Evolutionary conservation across 2,888 invertebrate species (phyloP).

Genomic region (Copidosoma aretas): DNA sequence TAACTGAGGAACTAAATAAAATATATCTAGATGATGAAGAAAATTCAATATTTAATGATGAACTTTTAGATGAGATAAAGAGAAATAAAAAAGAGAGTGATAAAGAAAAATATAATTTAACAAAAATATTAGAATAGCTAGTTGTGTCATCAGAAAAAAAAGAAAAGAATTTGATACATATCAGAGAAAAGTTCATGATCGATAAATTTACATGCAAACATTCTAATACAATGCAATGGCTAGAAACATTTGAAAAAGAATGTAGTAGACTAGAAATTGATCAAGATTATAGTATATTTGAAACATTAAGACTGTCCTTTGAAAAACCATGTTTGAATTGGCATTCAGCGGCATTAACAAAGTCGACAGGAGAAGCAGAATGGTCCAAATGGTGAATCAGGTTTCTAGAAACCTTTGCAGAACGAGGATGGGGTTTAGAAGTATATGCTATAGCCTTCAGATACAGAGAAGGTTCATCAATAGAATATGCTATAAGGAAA

Average conservation of each 20-base stretch:
- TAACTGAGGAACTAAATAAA: neutral
- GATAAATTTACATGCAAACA: neutral
- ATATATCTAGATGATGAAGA: neutral
- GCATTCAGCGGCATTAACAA: no score
- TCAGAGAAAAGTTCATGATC: constrained; percentile 2
- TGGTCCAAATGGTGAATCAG: neutral
- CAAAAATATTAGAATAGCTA: neutral
- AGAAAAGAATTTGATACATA: neutral
- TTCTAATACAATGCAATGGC: constrained; percentile 3
- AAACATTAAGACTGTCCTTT: neutral
- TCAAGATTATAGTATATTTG: neutral
- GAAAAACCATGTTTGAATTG: neutral
- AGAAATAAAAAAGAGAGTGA: neutral
- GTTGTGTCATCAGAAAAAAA: neutral
- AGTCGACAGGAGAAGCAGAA: neutral
- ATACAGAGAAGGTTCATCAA: neutral
- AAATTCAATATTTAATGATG: neutral
- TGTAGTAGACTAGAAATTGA: constrained; percentile 1
- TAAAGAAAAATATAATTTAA: neutral
- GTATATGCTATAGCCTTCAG: neutral
- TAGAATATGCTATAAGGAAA: neutral
- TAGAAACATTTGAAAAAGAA: constrained; percentile 8
- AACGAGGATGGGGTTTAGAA: neutral
- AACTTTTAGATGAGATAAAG: neutral
- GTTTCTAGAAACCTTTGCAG: constrained; percentile 1